These are phyloP conservation scores for Nothobranchius furzeri DNA, from an alignment of 2,113 vertebrate species.

Conservation along the genomic window DNA sequence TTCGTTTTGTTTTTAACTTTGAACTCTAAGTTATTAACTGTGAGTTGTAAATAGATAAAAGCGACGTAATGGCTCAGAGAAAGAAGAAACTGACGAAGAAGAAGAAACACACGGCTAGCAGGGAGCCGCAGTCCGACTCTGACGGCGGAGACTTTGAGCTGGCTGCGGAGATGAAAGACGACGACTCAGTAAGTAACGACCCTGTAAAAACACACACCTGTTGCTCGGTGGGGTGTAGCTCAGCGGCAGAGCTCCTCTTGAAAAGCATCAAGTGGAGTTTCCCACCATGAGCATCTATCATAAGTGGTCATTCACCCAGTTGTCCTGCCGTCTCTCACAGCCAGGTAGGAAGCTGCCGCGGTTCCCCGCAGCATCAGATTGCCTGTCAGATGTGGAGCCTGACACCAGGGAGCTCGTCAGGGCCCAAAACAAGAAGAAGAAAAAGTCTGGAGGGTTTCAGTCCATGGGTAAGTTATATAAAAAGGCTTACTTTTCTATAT, in stretches of 20 bases:
- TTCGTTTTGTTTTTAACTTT: background rate
- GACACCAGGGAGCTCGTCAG: slow-evolving; percentile 89
- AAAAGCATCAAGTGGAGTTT: no score
- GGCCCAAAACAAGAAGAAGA: slow-evolving; percentile 97
- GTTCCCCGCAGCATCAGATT: slow-evolving; percentile 80
- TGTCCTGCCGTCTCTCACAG: slow-evolving; percentile 45
- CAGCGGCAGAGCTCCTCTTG: slow-evolving; percentile 83
- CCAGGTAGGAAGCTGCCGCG: slow-evolving; percentile 63
- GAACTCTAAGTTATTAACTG: background rate
- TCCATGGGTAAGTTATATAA: slow-evolving; percentile 88
- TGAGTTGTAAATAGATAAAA: background rate
- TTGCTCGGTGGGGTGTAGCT: slow-evolving; percentile 80
- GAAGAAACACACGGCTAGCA: slow-evolving; percentile 55
- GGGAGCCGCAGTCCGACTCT: slow-evolving; percentile 70
- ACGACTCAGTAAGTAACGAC: slow-evolving; percentile 61
- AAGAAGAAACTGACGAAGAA: slow-evolving; percentile 79
- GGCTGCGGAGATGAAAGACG: slow-evolving; percentile 69
- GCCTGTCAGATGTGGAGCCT: slow-evolving; percentile 84
- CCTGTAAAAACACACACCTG: no score
- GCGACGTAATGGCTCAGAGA: slow-evolving; percentile 73
- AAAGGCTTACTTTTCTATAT: background rate
- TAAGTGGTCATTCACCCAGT: background rate
- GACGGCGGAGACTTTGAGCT: slow-evolving; percentile 77
- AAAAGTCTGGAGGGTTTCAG: slow-evolving; percentile 98
- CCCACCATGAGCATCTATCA: no score